Percentiles rank a stretch among this genome's conserved stretches.
Conservation (phyloP, 2,113 vertebrate genomes). For the Otolemur garnettii region DNA sequence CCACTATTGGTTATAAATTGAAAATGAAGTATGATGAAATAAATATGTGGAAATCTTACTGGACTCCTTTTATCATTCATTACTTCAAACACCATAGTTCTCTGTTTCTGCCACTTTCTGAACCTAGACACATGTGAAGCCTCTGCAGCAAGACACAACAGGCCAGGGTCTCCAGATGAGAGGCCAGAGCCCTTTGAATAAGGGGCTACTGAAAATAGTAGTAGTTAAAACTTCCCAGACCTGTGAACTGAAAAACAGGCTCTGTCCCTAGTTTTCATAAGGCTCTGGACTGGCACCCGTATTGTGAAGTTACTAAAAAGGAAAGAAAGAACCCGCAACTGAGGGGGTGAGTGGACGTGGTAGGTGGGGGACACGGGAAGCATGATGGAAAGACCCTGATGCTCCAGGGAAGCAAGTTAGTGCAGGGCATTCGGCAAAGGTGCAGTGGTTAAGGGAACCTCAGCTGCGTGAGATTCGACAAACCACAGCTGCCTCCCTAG, state of each 20-base stretch:
- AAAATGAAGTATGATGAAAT: slow-evolving; percentile 60
- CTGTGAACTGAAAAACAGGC: neutral
- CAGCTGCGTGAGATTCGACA: neutral
- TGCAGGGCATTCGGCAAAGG: neutral
- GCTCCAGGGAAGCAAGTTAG: neutral
- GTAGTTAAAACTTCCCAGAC: neutral
- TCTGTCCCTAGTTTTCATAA: neutral
- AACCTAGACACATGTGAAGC: neutral
- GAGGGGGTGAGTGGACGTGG: too few relatives aligned
- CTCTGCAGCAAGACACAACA: too few relatives aligned
- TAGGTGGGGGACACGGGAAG: neutral
- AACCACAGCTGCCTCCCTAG: neutral
- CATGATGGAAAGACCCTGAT: neutral
- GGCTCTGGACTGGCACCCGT: neutral
- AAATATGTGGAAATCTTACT: slow-evolving; percentile 59
- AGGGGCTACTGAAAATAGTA: neutral
- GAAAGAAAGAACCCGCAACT: neutral
- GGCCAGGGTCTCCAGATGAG: neutral
- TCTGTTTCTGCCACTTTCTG: neutral
- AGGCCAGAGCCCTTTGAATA: neutral
- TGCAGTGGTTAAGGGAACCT: neutral
- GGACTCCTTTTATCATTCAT: neutral
- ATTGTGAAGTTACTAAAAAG: neutral
- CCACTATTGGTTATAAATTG: neutral
- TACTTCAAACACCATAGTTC: neutral